Percentiles rank a stretch among this genome's conserved stretches.
Evolutionary conservation across 2,797 vertebrate genomes (phyloP).

Genomic region (Pangasius macronema): DNA sequence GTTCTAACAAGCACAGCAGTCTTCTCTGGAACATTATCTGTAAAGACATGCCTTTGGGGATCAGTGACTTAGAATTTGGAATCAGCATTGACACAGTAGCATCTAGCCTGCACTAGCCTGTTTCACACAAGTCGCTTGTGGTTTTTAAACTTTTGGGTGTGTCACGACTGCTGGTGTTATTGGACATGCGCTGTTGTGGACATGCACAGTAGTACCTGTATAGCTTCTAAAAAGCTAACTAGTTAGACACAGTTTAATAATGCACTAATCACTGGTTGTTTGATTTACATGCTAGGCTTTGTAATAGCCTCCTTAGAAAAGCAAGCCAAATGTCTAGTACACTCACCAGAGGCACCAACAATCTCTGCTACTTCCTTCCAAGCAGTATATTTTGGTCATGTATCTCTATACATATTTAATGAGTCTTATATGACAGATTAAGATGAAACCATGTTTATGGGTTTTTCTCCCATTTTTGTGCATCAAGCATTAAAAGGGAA

Average conservation of each 20-base stretch:
- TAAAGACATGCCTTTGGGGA: slow-evolving; percentile 1
- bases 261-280: background rate
- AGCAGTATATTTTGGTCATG: background rate
- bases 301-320: background rate
- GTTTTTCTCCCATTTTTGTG: background rate
- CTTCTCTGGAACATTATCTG: background rate
- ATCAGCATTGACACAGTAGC: background rate
- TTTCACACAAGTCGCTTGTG: background rate
- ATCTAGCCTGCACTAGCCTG: background rate
- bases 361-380: background rate
- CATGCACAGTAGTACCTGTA: background rate
- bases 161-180: background rate
- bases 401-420: background rate
- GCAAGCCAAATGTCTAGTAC: background rate
- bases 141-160: background rate
- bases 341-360: background rate
- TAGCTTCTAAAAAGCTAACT: background rate
- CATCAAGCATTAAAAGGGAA: background rate
- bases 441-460: background rate
- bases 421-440: background rate
- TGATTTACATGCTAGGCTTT: background rate
- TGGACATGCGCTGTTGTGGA: background rate
- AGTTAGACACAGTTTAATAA: background rate
- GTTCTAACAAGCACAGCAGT: slow-evolving; percentile 16
- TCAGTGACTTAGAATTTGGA: background rate